Conservation (phyloP, 2,888 invertebrate species). For the Palloptera scutellata region DNA sequence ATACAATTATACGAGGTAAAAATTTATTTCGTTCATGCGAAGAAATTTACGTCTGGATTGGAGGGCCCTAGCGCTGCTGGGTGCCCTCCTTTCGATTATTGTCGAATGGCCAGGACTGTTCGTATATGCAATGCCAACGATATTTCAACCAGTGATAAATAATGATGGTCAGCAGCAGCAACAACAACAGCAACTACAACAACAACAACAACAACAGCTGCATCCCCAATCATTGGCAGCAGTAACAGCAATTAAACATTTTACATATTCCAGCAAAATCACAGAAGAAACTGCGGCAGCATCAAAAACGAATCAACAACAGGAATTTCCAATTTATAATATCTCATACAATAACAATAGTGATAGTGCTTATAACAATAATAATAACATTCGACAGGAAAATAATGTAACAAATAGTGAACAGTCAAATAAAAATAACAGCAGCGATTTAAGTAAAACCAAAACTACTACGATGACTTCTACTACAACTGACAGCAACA, state of each 20-base stretch:
- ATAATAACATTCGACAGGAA: slow-evolving; percentile 39
- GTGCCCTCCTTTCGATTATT: slow-evolving; percentile 64
- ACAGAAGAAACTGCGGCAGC: slow-evolving; percentile 6
- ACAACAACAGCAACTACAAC: slow-evolving; percentile 18
- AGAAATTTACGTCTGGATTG: slow-evolving; percentile 60
- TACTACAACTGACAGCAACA: background rate
- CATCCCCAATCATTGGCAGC: slow-evolving; percentile 11
- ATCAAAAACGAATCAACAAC: slow-evolving; percentile 13
- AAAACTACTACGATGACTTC: slow-evolving; percentile 5
- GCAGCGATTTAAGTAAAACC: background rate
- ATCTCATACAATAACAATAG: slow-evolving; percentile 7
- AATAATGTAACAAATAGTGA: slow-evolving; percentile 17
- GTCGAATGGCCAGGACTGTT: slow-evolving; percentile 57
- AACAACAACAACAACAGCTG: slow-evolving; percentile 32
- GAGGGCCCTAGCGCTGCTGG: slow-evolving; percentile 66
- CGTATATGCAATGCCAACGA: slow-evolving; percentile 60
- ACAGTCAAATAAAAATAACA: slow-evolving; percentile 1
- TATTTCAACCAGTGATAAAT: slow-evolving; percentile 20
- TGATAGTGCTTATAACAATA: slow-evolving; percentile 7
- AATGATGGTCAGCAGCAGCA: slow-evolving; percentile 29
- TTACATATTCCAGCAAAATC: background rate
- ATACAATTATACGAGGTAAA: too few species aligned
- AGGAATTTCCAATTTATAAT: slow-evolving; percentile 22
- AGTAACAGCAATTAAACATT: slow-evolving; percentile 14
- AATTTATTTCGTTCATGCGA: slow-evolving; percentile 57